Evolutionary conservation across 2,797 vertebrate species (phyloP).

Genomic region (Molossus alvarezi): DNA sequence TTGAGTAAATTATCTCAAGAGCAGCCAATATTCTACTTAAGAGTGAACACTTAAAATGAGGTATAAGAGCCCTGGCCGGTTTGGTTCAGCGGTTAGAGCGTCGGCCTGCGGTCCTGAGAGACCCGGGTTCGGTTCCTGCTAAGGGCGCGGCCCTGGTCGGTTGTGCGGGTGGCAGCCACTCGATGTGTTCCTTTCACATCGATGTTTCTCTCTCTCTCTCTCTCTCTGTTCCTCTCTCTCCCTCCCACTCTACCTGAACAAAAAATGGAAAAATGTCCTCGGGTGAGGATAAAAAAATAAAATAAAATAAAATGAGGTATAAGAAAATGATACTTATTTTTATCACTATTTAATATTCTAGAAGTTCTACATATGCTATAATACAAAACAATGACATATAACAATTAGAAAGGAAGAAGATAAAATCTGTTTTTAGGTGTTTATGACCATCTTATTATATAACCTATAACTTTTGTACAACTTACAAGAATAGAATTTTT

Average conservation of each 20-base stretch:
- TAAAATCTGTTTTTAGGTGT: background rate
- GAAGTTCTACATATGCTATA: background rate
- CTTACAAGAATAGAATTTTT: background rate
- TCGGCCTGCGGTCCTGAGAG: no score
- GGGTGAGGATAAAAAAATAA: no score
- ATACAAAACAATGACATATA: slow-evolving; percentile 24
- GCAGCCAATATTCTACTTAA: background rate
- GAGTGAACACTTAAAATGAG: slow-evolving; percentile 12
- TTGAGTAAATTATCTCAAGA: background rate
- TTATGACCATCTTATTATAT: background rate
- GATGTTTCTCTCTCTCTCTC: no score
- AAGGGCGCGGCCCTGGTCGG: no score
- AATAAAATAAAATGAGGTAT: slow-evolving; percentile 30
- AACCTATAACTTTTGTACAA: background rate
- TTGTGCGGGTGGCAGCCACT: no score
- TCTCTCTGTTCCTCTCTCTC: no score
- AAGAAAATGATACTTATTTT: background rate
- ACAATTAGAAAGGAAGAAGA: slow-evolving; percentile 10
- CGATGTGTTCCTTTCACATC: no score
- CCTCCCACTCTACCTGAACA: no score
- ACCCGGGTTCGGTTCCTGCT: no score
- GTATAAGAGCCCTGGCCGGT: no score
- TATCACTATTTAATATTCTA: background rate
- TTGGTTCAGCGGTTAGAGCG: no score
- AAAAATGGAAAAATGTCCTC: no score